Base-by-base conservation (phyloP, 2,888 invertebrate species). In the Gymnoscelis rufifasciata region DNA sequence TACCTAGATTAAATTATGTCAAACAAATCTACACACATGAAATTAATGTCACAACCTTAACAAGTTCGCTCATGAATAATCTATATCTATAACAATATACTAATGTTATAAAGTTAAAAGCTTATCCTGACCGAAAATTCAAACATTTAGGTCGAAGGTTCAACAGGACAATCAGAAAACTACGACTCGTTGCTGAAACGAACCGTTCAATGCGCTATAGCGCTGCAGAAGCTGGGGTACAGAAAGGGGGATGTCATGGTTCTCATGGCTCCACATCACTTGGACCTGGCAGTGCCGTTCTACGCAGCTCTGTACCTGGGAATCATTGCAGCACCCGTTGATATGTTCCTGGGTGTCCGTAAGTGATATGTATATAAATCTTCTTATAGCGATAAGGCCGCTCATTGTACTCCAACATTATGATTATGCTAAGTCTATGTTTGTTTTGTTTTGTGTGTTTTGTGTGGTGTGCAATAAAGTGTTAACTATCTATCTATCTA, bases 251-350 rank as follows among this genome's bases (percentile, higher is more conserved):
- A 89, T 51, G 78, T 89, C 3, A 73, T 90, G 38, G 60, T 78
- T 0, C 49, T 89, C 0, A 88, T 89, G 71, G 83, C 79, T 3
- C 74, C 77, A 0, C 89, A 81, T 50, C 83, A 84, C 26, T 24
- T 88, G 3, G 74, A 90, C 43, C 60, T 80, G 7, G 65, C 66
- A 3, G 71, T 89, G 15, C 88, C 90, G 0, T 73, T 83, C 37
- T 77, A 89, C 31, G 88, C 89, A 1, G 75, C 81, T 0, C 52
- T 86, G 1, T 88, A 75, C 54, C 66, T 87, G 4, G 89, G 90
- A 1, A 68, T 78, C 1, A 59, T 65, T n/a, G 48, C 73, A n/a
- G 66, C 77, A 1, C 66, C 67, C 3, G 47, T 71, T 0, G 83
- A 83, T 43, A 58, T 51, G 1, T 71, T 64, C 27, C 59, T 78